Percentiles rank a stretch among this genome's conserved stretches.
phyloP scores from a whole-genome alignment of 2,888 invertebrate genomes.

The Eucriotettix oculatus region DNA sequence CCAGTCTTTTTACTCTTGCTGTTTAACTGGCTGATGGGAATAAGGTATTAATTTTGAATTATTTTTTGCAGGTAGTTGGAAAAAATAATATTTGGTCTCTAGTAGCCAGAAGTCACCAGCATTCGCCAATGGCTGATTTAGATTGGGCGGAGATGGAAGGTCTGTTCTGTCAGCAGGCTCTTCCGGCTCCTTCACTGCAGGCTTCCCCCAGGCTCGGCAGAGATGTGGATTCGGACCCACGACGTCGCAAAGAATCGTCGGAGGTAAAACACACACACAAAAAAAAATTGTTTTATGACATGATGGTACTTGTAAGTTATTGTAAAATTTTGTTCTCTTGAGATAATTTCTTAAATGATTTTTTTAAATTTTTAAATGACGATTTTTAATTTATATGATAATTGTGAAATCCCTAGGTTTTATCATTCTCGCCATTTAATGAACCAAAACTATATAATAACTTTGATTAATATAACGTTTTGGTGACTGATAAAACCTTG shows the following conservation, averaged over 20 bases:
- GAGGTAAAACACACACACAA: conserved; percentile 33
- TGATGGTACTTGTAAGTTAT: background rate
- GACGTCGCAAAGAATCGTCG: conserved; percentile 59
- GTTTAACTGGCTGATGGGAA: too few relatives aligned
- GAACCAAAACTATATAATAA: too few relatives aligned
- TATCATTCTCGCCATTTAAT: too few relatives aligned
- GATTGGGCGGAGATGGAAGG: conserved; percentile 92
- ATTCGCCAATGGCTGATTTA: conserved; percentile 65
- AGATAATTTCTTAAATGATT: too few relatives aligned
- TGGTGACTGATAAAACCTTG: too few relatives aligned
- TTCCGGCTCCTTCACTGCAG: conserved; percentile 27
- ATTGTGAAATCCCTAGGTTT: too few relatives aligned
- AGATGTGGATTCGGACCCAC: conserved; percentile 29
- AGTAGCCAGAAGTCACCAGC: conserved; percentile 70
- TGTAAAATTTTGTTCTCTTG: background rate
- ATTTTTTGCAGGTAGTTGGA: conserved; percentile 50
- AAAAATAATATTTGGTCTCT: conserved; percentile 87
- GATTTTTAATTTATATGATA: too few relatives aligned
- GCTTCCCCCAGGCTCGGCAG: conserved; percentile 36
- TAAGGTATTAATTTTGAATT: conserved; percentile 1
- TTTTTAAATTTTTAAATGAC: too few relatives aligned
- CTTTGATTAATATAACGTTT: too few relatives aligned
- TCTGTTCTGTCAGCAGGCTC: conserved; percentile 77
- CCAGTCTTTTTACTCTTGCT: too few relatives aligned
- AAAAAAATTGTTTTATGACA: background rate